Evolutionary conservation across 2,888 invertebrate genomes (phyloP), one percentile per base, ranked within the genome.

Genomic region (Meandrusa payeni): DNA sequence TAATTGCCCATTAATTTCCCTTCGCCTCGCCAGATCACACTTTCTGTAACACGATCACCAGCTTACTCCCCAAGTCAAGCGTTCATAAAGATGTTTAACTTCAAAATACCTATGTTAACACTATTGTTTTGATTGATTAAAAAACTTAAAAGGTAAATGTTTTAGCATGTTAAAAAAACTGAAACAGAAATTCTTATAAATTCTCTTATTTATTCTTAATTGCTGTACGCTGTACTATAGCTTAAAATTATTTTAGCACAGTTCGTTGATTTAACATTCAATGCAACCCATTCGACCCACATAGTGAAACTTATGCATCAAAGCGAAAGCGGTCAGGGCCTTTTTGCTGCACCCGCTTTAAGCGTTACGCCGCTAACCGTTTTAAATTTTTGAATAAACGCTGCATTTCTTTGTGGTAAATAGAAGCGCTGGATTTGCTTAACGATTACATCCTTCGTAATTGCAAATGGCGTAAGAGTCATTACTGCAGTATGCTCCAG

Each of bases 291-390:
- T 42, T 23, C 19, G 41, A 23, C 41, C 41, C 23, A 36, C 13
- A 34, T 42, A 23, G 15, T 1, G n/a, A 6, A 36, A 42, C 20
- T 28, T 20, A 11, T 28, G 41, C 29, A 36, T 36, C 28, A 36
- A 33, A 26, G 27, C 24, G 6, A 29, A 36, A 29, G 33, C 29
- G 36, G 34, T 36, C 41, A 36, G 36, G 41, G 36, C 20, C 41
- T 10, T 28, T 41, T 34, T 11, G 12, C 29, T 42, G 36, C 32
- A 23, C 11, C 10, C 28, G 29, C 23, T 42, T 42, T 36, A 11
- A 41, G 27, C 33, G 33, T 26, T 26, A 33, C 11, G 19, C 29
- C 41, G 41, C 41, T 36, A 36, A 39, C 17, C 34, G 17, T 28
- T 36, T 28, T 29, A 11, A 7, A 42, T 15, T 42, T 42, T 33